Base-by-base conservation (phyloP, 2,113 vertebrate species). In the Alouatta palliata region DNA sequence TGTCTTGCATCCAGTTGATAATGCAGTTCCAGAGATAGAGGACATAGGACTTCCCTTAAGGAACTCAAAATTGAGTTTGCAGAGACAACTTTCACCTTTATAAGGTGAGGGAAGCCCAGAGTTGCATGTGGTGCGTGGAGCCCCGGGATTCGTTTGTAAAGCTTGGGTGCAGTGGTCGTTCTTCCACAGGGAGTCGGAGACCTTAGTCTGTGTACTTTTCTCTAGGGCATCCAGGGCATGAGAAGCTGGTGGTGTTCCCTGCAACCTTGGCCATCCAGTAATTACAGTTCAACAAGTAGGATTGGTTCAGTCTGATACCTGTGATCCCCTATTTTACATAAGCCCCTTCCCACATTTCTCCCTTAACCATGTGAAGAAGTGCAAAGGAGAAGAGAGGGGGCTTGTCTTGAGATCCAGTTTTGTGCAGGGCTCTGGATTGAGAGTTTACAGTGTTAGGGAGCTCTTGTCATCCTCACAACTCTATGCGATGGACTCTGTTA, bases 81-180 rank as follows among this genome's bases (percentile, higher is more conserved):
- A 43, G 30, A 52, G 43, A 75, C 10, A 49, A 43, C 35, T n/a
- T 85, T 7, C 7, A 17, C 27, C 47, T 45, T 68, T 12, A 20
- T 68, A 35, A 85, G 49, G 20, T 0, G 14, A 66, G 7, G 27
- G 37, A 16, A 43, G 12, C n/a, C 16, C 35, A 20, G 16, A 11
- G 6, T 13, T 16, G 1, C 8, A 0, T 1, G 11, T 19, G 37
- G 21, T 19, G 32, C 4, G 0, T n/a, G 13, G 1, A 5, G 21
- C 9, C 25, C 35, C 2, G 6, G 54, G 61, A 4, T 37, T 13
- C 0, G 2, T 25, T 35, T 43, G 1, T 9, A 5, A 20, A 17
- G 14, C 8, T 1, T 64, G 56, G 89, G n/a, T 0, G 0, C 37
- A 5, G 23, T 66, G 1, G 13, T 27, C 30, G 70, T 14, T 76